Evolutionary conservation across 2,113 vertebrate species (phyloP).

Genomic region (Chlamydotis undulata): DNA sequence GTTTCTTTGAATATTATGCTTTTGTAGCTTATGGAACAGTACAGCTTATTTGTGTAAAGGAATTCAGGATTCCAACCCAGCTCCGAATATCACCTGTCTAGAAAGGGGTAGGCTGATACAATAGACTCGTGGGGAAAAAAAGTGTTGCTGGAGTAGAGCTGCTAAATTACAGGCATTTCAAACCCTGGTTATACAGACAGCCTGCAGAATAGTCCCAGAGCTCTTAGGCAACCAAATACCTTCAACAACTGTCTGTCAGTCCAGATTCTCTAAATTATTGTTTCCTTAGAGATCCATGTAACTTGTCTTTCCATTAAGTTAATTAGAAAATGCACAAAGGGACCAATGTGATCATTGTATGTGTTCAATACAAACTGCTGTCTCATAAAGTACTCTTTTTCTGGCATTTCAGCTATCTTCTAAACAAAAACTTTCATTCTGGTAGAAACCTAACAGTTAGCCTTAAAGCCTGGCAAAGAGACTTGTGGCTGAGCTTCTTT

Average conservation of each 20-base stretch:
- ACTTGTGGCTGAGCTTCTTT: not conserved
- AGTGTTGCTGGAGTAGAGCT: not conserved
- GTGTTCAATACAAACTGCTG: not conserved
- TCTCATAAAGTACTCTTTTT: not conserved
- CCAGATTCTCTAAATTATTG: not conserved
- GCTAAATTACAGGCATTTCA: not conserved
- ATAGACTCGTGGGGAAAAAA: not conserved
- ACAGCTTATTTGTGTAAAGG: not conserved
- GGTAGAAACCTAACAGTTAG: not conserved
- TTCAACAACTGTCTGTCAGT: not conserved
- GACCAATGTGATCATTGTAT: not conserved
- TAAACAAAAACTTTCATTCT: not conserved
- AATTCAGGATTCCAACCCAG: not conserved
- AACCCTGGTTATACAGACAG: not conserved
- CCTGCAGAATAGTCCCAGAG: not conserved
- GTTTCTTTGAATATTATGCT: not conserved
- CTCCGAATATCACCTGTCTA: not conserved
- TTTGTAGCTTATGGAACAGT: not conserved
- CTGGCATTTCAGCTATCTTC: not conserved
- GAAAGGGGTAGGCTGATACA: not conserved
- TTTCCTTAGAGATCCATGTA: not conserved
- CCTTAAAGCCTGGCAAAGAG: not conserved
- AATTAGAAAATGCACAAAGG: not conserved
- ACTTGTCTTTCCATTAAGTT: not conserved
- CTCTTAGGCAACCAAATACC: not conserved